A percentile compares a stretch with the other conserved stretches of the same genome.
These are phyloP conservation scores for Theristicus caerulescens DNA, from an alignment of 2,113 vertebrate species.

Conservation along the genomic window DNA sequence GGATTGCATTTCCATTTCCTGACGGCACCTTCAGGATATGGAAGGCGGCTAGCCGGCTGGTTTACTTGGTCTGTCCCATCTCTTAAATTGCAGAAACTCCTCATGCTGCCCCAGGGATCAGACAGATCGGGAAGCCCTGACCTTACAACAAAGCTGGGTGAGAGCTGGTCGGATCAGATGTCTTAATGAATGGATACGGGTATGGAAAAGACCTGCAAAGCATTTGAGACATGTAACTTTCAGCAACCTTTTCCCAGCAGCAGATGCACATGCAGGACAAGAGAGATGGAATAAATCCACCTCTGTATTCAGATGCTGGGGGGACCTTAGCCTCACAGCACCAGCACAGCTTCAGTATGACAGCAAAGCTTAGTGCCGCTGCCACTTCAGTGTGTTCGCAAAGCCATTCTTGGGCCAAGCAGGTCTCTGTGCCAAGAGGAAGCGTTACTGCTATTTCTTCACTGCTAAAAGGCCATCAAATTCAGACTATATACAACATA, in stretches of 20 bases:
- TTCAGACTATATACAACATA: constrained; percentile 53
- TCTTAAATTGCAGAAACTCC: not conserved
- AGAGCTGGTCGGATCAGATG: not conserved
- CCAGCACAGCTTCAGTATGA: rapidly evolving
- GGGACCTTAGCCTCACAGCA: not conserved
- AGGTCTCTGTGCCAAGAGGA: not conserved
- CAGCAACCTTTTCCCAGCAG: not conserved
- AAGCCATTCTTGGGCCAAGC: not conserved
- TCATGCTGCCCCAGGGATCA: not conserved
- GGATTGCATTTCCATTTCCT: not conserved
- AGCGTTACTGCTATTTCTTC: not conserved
- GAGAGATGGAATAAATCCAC: not conserved
- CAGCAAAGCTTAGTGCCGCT: not conserved
- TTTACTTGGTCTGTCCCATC: not conserved
- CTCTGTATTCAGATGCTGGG: not conserved
- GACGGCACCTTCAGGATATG: not conserved
- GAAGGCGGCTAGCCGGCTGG: not conserved
- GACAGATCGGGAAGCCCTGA: not conserved
- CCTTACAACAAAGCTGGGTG: not conserved
- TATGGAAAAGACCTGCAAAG: not conserved
- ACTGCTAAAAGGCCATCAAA: constrained; percentile 9
- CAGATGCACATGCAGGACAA: not conserved
- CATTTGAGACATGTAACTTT: not conserved
- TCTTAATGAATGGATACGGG: not conserved
- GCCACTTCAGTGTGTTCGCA: not conserved